Evolutionary conservation across 2,888 invertebrate species (phyloP).

Genomic region (Gortyna flavago): DNA sequence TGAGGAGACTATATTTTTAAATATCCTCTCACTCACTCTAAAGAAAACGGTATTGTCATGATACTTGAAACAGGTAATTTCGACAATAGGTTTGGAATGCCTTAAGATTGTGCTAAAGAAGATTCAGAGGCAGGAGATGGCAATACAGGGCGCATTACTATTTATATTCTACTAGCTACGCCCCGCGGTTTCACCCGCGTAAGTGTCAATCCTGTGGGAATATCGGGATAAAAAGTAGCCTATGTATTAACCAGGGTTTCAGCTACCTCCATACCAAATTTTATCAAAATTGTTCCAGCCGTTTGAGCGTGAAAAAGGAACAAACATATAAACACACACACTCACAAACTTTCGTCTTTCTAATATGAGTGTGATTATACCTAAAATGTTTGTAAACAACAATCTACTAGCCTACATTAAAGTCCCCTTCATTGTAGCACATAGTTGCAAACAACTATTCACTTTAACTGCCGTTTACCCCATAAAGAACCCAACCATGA

Average conservation of each 20-base stretch:
- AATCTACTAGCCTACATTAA: constrained; percentile 12
- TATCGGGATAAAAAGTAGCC: no score
- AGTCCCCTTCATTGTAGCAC: constrained; percentile 32
- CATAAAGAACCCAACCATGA: constrained; percentile 47
- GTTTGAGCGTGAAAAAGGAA: no score
- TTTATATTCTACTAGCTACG: neutral
- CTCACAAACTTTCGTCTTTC: no score
- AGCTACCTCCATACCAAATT: no score
- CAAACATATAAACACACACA: no score
- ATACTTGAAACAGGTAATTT: neutral
- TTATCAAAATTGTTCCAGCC: no score
- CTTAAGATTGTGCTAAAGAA: neutral
- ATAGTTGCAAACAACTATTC: constrained; percentile 37
- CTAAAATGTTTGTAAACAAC: constrained; percentile 33
- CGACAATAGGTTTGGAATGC: neutral
- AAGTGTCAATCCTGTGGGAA: no score
- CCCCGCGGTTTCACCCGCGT: no score
- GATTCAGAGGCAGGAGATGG: neutral
- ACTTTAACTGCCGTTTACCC: constrained; percentile 42
- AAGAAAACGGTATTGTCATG: neutral
- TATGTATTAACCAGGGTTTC: no score
- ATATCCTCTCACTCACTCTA: neutral
- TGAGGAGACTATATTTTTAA: neutral
- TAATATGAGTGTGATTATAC: no score
- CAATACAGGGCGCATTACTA: neutral